Percentiles rank a stretch among this genome's conserved stretches.
Evolutionary conservation across 1,140 invertebrate species (phyloP).

Genomic region (Drosophila parabipectinata): DNA sequence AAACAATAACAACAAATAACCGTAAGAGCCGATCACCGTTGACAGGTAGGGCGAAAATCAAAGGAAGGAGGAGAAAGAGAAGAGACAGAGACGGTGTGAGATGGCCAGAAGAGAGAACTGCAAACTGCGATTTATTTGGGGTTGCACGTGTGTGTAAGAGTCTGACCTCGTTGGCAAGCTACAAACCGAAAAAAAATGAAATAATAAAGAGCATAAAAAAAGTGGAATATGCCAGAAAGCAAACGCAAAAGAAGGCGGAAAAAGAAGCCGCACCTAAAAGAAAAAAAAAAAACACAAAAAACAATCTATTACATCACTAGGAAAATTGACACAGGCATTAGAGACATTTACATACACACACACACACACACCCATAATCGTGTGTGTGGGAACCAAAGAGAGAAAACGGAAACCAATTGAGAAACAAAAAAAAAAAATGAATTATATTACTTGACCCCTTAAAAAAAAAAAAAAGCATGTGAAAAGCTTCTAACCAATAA

Average conservation of each 20-base stretch:
- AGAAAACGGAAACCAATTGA: constrained; percentile 31
- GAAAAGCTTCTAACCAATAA: constrained; percentile 5
- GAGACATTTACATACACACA: constrained; percentile 37
- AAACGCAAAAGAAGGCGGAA: constrained; percentile 20
- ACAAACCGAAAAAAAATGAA: constrained; percentile 6
- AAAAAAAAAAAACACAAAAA: constrained; percentile 20
- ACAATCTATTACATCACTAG: constrained; percentile 73
- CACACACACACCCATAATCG: constrained; percentile 13
- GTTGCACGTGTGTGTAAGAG: constrained; percentile 14
- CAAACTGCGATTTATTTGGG: constrained; percentile 52
- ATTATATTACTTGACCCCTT: constrained; percentile 13
- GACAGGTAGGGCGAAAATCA: constrained; percentile 40
- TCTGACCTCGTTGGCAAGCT: constrained; percentile 58
- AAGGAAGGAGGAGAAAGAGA: constrained; percentile 3
- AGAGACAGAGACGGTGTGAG: background rate
- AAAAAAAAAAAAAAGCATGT: constrained; percentile 12
- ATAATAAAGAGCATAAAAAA: constrained; percentile 19
- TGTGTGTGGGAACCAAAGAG: constrained; percentile 1
- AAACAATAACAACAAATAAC: constrained; percentile 1
- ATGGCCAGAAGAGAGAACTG: constrained; percentile 20
- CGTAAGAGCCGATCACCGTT: constrained; percentile 20
- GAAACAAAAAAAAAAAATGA: constrained; percentile 8
- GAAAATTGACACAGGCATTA: constrained; percentile 65
- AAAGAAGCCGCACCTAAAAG: constrained; percentile 67
- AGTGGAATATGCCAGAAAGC: constrained; percentile 28